Conservation (phyloP, 2,113 vertebrate genomes). For the Ciconia stormi region DNA sequence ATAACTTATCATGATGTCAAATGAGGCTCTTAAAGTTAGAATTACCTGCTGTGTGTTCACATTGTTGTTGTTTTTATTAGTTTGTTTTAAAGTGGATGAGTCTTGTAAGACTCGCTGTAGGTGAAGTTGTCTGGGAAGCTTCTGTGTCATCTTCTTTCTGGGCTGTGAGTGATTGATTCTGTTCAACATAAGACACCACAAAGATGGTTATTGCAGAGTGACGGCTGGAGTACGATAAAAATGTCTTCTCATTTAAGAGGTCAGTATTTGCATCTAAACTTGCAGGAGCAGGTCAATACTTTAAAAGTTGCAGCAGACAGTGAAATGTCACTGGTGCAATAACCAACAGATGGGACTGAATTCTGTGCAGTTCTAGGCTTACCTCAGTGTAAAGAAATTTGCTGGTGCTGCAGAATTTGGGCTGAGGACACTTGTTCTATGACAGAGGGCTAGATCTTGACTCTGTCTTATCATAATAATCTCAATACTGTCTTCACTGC, state of each 20-base stretch:
- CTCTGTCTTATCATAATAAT: neutral
- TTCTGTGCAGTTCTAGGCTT: neutral
- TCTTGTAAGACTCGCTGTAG: neutral
- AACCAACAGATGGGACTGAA: neutral
- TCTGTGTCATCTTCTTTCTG: neutral
- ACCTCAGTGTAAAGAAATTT: neutral
- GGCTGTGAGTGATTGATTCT: neutral
- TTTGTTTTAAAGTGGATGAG: neutral
- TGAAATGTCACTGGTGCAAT: rapidly evolving
- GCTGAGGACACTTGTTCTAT: neutral
- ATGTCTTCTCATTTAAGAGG: neutral
- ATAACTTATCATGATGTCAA: neutral
- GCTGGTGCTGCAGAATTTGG: neutral
- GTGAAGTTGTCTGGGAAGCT: neutral
- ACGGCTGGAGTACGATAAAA: neutral
- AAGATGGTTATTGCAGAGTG: neutral
- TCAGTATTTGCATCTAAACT: neutral
- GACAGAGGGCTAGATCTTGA: neutral
- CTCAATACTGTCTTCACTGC: neutral
- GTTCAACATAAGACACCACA: neutral
- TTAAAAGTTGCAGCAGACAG: neutral
- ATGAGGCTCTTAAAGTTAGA: neutral
- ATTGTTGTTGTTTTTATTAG: neutral
- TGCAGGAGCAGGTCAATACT: neutral
- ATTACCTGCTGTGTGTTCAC: neutral